These are phyloP conservation scores for Bombus superbus DNA, from an alignment of 1,140 invertebrate genomes.

Conservation along the genomic window DNA sequence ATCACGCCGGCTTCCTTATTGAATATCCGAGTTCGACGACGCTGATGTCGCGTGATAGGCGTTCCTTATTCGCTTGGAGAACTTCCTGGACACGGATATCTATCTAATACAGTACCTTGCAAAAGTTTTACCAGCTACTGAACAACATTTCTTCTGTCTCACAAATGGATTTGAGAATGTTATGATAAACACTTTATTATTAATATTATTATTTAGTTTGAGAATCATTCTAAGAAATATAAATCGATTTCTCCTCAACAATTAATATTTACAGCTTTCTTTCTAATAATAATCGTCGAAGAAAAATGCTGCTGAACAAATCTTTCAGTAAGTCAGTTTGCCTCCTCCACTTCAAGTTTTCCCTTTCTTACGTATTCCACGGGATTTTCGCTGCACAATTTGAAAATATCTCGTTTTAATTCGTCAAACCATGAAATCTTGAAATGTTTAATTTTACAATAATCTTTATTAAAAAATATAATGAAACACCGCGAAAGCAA, in stretches of 20 bases:
- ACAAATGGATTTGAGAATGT: neutral
- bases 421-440: no score
- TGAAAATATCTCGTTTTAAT: no score
- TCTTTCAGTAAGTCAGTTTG: no score
- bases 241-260: neutral
- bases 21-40: slow-evolving; percentile 21
- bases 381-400: no score
- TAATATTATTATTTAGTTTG: neutral
- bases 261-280: neutral
- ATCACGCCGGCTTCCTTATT: slow-evolving; percentile 25
- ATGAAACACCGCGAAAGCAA: no score
- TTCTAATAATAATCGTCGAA: neutral
- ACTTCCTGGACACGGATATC: slow-evolving; percentile 7
- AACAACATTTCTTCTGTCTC: neutral
- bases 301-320: no score
- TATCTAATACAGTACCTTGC: neutral
- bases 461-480: no score
- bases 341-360: neutral
- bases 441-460: no score
- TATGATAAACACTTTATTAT: no score
- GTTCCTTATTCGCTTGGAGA: neutral
- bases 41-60: slow-evolving; percentile 8
- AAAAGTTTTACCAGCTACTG: neutral
- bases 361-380: no score
- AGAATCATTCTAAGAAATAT: no score